phyloP scores from a whole-genome alignment of 37 sponge, comb jelly and placozoan genomes.

The Beroe ovata region DNA sequence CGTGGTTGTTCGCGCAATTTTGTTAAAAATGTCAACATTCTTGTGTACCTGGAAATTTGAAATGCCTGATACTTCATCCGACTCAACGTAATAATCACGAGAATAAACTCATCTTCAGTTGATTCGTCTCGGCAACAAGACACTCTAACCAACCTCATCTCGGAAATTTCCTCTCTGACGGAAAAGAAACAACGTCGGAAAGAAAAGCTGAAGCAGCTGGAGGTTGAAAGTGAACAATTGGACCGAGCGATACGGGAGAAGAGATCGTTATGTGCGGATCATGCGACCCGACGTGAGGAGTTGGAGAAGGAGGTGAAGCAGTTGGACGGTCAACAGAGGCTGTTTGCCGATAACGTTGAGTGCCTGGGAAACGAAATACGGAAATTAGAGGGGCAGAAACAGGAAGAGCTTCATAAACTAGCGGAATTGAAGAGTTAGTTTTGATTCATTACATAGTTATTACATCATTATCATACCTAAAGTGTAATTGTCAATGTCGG shows the following conservation, averaged over 20 bases:
- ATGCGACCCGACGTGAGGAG: background rate
- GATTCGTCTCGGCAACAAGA: background rate
- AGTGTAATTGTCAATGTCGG: no score
- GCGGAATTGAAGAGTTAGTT: slow-evolving; percentile 36
- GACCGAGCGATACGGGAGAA: slow-evolving; percentile 23
- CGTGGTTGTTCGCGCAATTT: no score
- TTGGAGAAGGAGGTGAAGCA: slow-evolving; percentile 10
- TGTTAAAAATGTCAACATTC: no score
- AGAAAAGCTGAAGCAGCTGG: slow-evolving; percentile 2
- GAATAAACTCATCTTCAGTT: background rate
- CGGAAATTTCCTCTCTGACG: background rate
- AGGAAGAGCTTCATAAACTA: background rate
- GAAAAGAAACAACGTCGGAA: slow-evolving; percentile 55
- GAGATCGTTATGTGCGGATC: background rate
- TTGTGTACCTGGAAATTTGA: no score
- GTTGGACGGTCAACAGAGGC: background rate
- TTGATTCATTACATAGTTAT: no score
- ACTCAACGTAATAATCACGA: no score
- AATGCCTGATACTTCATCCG: no score
- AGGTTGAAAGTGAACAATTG: slow-evolving; percentile 12
- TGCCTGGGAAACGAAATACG: background rate
- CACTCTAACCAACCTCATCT: background rate
- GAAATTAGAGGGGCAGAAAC: slow-evolving; percentile 18
- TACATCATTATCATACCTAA: no score
- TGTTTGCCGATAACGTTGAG: background rate